A percentile compares a stretch with the other conserved stretches of the same genome.
Conservation (phyloP, 2,113 vertebrate genomes). For the Myanophis thanlyinensis region DNA sequence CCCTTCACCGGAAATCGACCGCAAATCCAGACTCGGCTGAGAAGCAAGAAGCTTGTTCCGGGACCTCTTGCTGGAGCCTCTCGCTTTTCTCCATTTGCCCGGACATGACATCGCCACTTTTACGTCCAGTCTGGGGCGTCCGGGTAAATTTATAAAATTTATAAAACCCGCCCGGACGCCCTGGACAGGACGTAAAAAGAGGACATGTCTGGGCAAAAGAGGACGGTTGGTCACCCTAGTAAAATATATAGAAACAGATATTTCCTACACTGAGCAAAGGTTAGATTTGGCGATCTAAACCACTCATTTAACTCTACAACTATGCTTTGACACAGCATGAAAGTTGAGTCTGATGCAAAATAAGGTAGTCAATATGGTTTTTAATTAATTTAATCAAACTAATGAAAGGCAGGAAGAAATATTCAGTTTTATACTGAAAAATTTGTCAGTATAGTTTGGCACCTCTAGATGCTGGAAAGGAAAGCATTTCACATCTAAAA, state of each 20-base stretch:
- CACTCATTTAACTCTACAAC: not conserved
- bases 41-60: too few species aligned
- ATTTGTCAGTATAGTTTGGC: not conserved
- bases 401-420: not conserved
- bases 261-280: not conserved
- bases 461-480: not conserved
- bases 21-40: too few species aligned
- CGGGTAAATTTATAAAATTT: too few species aligned
- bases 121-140: too few species aligned
- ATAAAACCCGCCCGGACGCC: too few species aligned
- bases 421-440: not conserved
- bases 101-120: too few species aligned
- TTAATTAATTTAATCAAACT: not conserved
- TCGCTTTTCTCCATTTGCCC: too few species aligned
- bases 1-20: too few species aligned
- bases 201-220: too few species aligned
- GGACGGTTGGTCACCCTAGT: too few species aligned
- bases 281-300: not conserved
- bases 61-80: too few species aligned
- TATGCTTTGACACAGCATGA: not conserved
- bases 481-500: not conserved
- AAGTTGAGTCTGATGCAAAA: not conserved
- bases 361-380: not conserved
- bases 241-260: not conserved
- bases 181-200: too few species aligned